Evolutionary conservation across 2,113 vertebrate genomes (phyloP).

Genomic region (Neotragus pygmaeus): DNA sequence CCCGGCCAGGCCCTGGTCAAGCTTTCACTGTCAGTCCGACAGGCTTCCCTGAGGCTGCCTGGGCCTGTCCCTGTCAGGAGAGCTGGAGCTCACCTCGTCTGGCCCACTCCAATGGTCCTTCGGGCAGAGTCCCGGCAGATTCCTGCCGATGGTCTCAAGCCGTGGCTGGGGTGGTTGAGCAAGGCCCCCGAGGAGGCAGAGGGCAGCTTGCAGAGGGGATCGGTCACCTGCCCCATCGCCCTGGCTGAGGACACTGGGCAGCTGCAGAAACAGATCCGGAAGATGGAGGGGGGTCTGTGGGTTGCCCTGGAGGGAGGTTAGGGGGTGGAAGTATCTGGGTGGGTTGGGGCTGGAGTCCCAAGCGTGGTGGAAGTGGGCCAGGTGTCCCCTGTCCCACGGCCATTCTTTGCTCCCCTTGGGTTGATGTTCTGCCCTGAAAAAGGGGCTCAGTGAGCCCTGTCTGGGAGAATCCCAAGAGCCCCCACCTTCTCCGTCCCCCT

Average conservation of each 20-base stretch:
- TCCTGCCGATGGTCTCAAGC: neutral
- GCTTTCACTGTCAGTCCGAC: neutral
- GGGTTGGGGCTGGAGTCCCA: too few relatives aligned
- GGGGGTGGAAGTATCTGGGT: too few relatives aligned
- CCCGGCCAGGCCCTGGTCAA: neutral
- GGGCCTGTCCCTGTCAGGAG: neutral
- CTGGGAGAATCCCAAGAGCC: neutral
- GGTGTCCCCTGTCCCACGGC: neutral
- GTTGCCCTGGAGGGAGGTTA: too few relatives aligned
- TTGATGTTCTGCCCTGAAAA: neutral
- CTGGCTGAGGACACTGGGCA: neutral
- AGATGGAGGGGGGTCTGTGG: neutral
- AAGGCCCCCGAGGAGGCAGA: neutral
- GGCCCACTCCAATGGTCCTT: too few relatives aligned
- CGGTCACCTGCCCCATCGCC: accelerated
- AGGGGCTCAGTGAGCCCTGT: neutral
- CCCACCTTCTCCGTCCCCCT: neutral
- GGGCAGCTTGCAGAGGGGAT: neutral
- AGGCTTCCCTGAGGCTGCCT: neutral
- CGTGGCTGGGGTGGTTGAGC: neutral
- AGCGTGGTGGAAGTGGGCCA: neutral
- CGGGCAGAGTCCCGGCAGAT: neutral
- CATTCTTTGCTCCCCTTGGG: neutral
- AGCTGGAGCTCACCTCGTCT: neutral
- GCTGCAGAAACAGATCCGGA: neutral